Percentiles rank a stretch among this genome's conserved stretches.
Conservation (phyloP, 92 coral and sea anemone genomes). For the Micromussa lordhowensis region DNA sequence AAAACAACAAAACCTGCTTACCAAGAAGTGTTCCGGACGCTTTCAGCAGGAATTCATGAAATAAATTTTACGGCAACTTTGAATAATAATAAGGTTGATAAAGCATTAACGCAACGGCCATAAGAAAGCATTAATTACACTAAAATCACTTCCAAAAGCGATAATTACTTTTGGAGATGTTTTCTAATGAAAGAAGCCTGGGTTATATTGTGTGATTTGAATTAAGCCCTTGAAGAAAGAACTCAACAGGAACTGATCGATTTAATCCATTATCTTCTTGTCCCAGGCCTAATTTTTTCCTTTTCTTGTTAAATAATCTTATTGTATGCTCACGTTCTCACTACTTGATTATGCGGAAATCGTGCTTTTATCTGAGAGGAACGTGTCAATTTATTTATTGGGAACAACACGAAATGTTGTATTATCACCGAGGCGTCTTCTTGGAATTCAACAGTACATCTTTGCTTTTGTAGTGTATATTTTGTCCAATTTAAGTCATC, state of each 20-base stretch:
- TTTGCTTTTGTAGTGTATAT: neutral
- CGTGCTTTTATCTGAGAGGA: neutral
- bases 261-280: neutral
- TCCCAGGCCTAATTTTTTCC: neutral
- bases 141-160: neutral
- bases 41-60: neutral
- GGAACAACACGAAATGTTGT: neutral
- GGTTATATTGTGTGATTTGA: neutral
- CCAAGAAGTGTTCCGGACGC: neutral
- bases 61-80: neutral
- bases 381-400: neutral
- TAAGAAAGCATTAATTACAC: constrained; percentile 13
- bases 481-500: too few species aligned
- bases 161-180: constrained; percentile 7
- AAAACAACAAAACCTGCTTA: neutral
- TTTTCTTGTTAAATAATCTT: neutral
- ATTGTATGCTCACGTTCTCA: neutral
- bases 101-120: neutral
- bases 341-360: neutral
- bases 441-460: neutral
- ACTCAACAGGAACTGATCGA: neutral
- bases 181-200: neutral
- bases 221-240: neutral
- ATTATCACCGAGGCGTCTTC: neutral
- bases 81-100: neutral